Percentiles rank a stretch among this genome's conserved stretches.
phyloP scores from a whole-genome alignment of 2,888 invertebrate genomes.

The Thecophora atra region DNA sequence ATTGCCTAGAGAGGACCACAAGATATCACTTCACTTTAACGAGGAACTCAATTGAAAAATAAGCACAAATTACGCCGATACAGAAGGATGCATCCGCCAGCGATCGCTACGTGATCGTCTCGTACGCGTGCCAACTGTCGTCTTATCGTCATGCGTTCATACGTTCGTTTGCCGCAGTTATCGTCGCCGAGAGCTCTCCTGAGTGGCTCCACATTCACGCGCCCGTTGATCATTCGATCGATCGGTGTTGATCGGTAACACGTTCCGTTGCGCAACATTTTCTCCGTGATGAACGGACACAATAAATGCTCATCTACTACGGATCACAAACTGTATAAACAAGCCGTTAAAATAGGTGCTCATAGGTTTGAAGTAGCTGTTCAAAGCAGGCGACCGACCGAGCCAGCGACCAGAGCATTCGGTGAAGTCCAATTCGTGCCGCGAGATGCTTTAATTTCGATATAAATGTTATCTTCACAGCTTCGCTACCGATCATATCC shows the following conservation, averaged over 20 bases:
- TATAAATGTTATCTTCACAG: background rate
- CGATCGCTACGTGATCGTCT: background rate
- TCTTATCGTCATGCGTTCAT: background rate
- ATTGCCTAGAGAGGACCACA: background rate
- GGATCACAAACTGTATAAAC: conserved; percentile 5
- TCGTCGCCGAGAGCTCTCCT: background rate
- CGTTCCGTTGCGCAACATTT: conserved; percentile 1
- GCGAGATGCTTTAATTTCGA: background rate
- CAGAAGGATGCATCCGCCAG: background rate
- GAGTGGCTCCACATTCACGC: background rate
- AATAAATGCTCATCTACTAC: background rate
- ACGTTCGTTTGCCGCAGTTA: background rate
- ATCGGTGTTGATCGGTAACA: conserved; percentile 11
- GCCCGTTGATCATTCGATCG: conserved; percentile 10
- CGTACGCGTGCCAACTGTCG: conserved; percentile 3
- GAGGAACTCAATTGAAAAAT: background rate
- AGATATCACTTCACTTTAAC: background rate
- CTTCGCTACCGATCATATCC: background rate
- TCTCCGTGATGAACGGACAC: background rate
- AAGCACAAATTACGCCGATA: background rate
- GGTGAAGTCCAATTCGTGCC: background rate
- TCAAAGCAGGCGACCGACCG: background rate
- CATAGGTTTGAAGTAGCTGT: conserved; percentile 1
- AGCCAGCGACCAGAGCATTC: too few relatives aligned
- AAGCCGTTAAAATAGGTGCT: background rate